These are phyloP conservation scores for Notarius lentiginosus DNA, from an alignment of 2,113 vertebrate species.

Conservation along the genomic window DNA sequence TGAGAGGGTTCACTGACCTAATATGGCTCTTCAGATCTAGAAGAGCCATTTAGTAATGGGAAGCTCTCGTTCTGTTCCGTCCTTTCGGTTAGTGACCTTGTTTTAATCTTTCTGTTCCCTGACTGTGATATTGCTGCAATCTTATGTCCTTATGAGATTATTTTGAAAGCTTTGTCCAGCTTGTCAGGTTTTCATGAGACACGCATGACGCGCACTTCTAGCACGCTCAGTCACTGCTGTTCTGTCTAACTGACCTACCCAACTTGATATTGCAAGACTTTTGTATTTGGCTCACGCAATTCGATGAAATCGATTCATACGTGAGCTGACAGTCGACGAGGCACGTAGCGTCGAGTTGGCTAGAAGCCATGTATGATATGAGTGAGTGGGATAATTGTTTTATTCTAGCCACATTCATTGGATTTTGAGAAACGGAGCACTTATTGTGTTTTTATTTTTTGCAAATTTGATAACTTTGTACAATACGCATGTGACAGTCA, in stretches of 20 bases:
- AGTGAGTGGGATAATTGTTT: too few relatives aligned
- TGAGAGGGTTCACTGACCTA: constrained; percentile 21
- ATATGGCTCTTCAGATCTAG: constrained; percentile 19
- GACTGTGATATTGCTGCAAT: constrained; percentile 9
- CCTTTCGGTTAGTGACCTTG: constrained; percentile 27
- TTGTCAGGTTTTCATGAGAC: constrained; percentile 41
- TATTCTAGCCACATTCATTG: too few relatives aligned
- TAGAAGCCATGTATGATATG: too few relatives aligned
- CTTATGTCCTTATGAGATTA: constrained; percentile 25
- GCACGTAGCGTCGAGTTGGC: too few relatives aligned
- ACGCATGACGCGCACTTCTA: constrained; percentile 33
- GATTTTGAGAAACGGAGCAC: too few relatives aligned
- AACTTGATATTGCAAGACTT: background rate
- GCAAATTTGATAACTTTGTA: too few relatives aligned
- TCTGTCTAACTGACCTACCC: background rate
- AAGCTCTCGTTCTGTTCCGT: constrained; percentile 16
- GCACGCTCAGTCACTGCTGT: constrained; percentile 5
- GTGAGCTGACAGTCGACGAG: too few relatives aligned
- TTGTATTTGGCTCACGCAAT: background rate
- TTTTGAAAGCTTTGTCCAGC: constrained; percentile 23
- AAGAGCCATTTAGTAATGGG: constrained; percentile 1
- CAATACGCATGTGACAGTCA: too few relatives aligned
- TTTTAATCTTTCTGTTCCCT: constrained; percentile 25
- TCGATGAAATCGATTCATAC: too few relatives aligned
- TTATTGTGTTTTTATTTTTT: too few relatives aligned